Evolutionary conservation across 2,797 vertebrate genomes (phyloP), one percentile per base, ranked within the genome.

Genomic region (Malacoraja senta): DNA sequence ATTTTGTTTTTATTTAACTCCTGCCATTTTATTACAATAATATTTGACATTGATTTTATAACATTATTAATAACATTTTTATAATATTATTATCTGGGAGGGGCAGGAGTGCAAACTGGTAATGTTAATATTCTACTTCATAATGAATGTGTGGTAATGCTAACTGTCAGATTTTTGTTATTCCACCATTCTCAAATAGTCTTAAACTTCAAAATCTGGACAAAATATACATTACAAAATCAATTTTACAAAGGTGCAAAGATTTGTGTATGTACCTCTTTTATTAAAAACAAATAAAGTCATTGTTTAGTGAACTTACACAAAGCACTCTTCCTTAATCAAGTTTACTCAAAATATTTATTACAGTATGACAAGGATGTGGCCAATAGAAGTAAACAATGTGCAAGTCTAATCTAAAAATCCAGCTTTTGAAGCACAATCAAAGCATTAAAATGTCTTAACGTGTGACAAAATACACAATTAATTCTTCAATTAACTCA

Each of bases 401-500:
- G 90, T 35, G 29, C 38, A 44, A 72, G 24, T 53, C 19, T 71
- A 74, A 91, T 44, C 35, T 74, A 35, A 74, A 91, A 91, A 44
- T 72, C 68, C 35, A 72, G 68, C 35, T 65, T 91, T 91, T 92
- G 71, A 92, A 92, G 71, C 90, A 72, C 90, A 65, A 92, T 58
- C 13, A 53, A 92, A 92, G 21, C 71, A 92, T 92, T 92, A 26
- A 53, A 92, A 76, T 76, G 24, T 58, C 90, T 58, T 29, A 76
- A 76, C 9, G 71, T 92, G 90, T 92, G 90, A 92, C 71, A 92
- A 92, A 76, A 92, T 72, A 92, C 68, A 29, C 35, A 1, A 74
- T 92, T 92, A 74, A 92, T 92, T 71, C 90, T 26, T 38, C 71
- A 92, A 92, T 92, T 92, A 92, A 76, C 72, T 44, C 21, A 92